Percentiles rank a stretch among this genome's conserved stretches.
Evolutionary conservation across 2,797 vertebrate species (phyloP).

Genomic region (Crenichthys baileyi): DNA sequence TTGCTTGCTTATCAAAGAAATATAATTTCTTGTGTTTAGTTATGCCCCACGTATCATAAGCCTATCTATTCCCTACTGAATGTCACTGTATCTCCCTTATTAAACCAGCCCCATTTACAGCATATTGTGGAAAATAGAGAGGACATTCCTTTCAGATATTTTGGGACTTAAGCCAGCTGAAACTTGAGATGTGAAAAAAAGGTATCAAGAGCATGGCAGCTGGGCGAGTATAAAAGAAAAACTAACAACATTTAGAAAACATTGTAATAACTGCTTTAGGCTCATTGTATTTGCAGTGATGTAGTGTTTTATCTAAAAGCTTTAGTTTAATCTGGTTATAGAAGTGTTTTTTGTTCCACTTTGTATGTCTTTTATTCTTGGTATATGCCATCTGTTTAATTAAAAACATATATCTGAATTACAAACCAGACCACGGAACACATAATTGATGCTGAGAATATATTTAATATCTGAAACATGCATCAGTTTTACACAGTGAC

Average conservation of each 20-base stretch:
- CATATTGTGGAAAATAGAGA: constrained; percentile 20
- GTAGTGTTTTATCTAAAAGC: neutral
- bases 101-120: constrained; percentile 12
- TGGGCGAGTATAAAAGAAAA: neutral
- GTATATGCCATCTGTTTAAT: neutral
- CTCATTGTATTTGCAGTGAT: neutral
- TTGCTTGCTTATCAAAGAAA: constrained; percentile 10
- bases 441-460: constrained; percentile 35
- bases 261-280: neutral
- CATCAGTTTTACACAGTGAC: constrained; percentile 22
- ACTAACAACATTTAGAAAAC: neutral
- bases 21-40: constrained; percentile 18
- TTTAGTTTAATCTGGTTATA: neutral
- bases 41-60: neutral
- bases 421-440: constrained; percentile 18
- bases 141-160: constrained; percentile 42
- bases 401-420: neutral
- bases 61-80: constrained; percentile 34
- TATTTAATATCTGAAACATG: constrained; percentile 58
- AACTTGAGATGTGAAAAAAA: constrained; percentile 35
- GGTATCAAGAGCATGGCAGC: neutral
- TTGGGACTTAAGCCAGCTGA: constrained; percentile 44
- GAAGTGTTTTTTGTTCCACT: neutral
- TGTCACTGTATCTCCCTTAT: constrained; percentile 26
- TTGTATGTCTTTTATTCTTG: neutral